Conservation (phyloP, 2,888 invertebrate genomes). For the Aspidapion aeneum region DNA sequence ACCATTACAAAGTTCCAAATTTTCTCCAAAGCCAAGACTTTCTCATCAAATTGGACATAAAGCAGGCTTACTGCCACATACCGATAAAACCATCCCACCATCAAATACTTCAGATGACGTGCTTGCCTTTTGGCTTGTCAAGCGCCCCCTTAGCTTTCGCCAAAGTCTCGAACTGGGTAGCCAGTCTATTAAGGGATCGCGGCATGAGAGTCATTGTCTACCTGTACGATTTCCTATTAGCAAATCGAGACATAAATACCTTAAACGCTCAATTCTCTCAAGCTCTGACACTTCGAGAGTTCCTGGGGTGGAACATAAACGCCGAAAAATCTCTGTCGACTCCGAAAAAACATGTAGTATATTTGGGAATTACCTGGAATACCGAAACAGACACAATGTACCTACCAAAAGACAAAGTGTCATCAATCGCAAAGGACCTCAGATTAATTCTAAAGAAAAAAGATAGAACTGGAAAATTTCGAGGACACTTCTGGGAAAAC, state of each 20-base stretch:
- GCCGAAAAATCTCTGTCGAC: constrained; percentile 4
- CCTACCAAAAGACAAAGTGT: constrained; percentile 7
- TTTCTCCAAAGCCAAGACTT: not conserved
- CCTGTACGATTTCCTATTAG: constrained; percentile 24
- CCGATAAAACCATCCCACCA: not conserved
- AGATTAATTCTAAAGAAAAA: constrained; percentile 1
- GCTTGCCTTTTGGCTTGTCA: not conserved
- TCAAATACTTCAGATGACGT: not conserved
- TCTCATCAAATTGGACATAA: not conserved
- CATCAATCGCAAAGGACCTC: constrained; percentile 8
- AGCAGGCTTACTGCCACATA: not conserved
- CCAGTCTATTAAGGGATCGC: constrained; percentile 8
- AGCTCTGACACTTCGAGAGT: constrained; percentile 10
- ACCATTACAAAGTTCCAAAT: not conserved
- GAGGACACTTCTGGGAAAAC: constrained; percentile 8
- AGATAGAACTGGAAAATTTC: constrained; percentile 9
- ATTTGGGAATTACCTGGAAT: constrained; percentile 14
- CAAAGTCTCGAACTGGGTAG: constrained; percentile 22
- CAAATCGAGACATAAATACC: constrained; percentile 8
- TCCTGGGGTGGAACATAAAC: constrained; percentile 21
- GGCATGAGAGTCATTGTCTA: constrained; percentile 24
- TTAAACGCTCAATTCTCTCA: constrained; percentile 5
- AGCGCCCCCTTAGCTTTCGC: constrained; percentile 13
- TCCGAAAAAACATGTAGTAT: constrained; percentile 1
- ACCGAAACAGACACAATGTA: not conserved